Base-by-base conservation (phyloP, 2,113 vertebrate species). In the Bufo bufo region DNA sequence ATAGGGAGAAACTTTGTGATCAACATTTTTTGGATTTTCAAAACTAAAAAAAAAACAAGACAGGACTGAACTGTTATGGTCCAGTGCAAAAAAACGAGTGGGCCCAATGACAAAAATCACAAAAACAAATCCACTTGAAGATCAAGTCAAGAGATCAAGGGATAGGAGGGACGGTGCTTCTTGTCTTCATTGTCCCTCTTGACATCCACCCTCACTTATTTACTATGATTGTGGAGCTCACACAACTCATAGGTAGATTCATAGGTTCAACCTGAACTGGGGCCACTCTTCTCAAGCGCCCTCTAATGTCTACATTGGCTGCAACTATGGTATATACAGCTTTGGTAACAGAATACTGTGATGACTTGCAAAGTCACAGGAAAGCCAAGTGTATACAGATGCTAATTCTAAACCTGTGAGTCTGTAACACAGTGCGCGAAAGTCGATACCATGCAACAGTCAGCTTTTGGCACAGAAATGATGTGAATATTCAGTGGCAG, bases 401-500 rank as follows among this genome's bases (percentile, higher is more conserved):
- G 79, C 58, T 63, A 82, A 33, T 61, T 63, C 58, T 82, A 9
- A 82, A 20, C 2, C 14, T 43, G 79, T 10, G 58, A 82, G 45
- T n/a, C 61, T 20, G 59, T 45, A 49, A 50, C 11, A 69, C 45
- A 23, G 81, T 61, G 33, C 45, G 10, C 23, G 54, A 50, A 83
- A 66, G 33, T 7, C 4, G 81, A 65, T 66, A 50, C 45, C 20
- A 0, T 10, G 33, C 33, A 83, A 11, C 14, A 50, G 61, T 71
- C 23, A 19, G 83, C 5, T 85, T 58, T 58, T 72, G 66, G 50
- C 69, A 17, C 83, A 23, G 50, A 23, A 52, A 58, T 19, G 69
- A 58, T 45, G 66, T 85, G 66, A 74, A 59, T 71, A 69, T 84
- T 11, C n/a, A 71, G 49, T 23, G 45, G 63, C 33, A 66, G n/a